Evolutionary conservation across 2,888 invertebrate genomes (phyloP), one percentile per base, ranked within the genome.

Genomic region (Dendrolimus houi): DNA sequence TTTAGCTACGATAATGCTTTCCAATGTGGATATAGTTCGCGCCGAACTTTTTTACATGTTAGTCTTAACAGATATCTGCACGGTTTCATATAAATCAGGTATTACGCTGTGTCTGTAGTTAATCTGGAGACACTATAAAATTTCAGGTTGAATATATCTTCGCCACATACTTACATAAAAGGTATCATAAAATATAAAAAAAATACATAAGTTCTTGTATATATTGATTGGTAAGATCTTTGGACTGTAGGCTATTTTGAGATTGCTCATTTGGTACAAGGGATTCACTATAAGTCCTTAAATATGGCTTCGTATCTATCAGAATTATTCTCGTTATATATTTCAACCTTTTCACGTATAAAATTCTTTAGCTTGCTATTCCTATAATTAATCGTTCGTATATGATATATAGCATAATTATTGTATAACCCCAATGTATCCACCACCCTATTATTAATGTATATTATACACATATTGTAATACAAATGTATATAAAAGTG

Each of bases 211-310:
- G 53, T 58, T 83, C 71, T 74, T 87, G 85, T 86, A 87, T 66
- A 87, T 87, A 87, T 81, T 80, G 78, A 70, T 78, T 69, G 72
- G 69, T 81, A 80, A 86, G 81, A 72, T 80, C 75, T 88, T 87
- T 89, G 80, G 79, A 77, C 65, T 71, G 82, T 87, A 87, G 85
- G 78, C 83, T 86, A 85, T 77, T 81, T 80, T 77, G 74, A 79
- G 79, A 85, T 83, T 87, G 89, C 88, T 89, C 89, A 89, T 83
- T 86, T 83, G 80, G 78, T 85, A 87, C 86, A 88, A 89, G 87
- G 87, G 85, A 86, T 85, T 81, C 83, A 85, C 77, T 82, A 76
- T 75, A 88, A 87, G 89, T 85, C 88, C 87, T 87, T 77, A 81
- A 29, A 82, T 79, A 82, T 79, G 74, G 84, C 86, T 87, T 87